A percentile compares a stretch with the other conserved stretches of the same genome.
Conservation (phyloP, 2,888 invertebrate genomes). For the Seladonia tumulorum region DNA sequence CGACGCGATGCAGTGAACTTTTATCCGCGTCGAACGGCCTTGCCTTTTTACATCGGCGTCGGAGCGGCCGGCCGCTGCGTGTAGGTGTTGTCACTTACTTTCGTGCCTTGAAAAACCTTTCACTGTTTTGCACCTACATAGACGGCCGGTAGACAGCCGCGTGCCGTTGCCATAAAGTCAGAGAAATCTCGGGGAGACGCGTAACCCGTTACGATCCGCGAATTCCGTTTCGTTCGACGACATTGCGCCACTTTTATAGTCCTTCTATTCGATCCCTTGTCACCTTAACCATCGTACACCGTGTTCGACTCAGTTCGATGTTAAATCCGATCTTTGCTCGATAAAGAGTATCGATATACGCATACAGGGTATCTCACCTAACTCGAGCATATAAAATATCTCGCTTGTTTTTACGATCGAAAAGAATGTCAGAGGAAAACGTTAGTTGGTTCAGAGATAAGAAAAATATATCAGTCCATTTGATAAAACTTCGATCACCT, state of each 20-base stretch:
- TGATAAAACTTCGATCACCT: no score
- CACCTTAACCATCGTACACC: no score
- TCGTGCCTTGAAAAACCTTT: slow-evolving; percentile 81
- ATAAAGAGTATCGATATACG: no score
- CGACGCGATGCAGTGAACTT: slow-evolving; percentile 74
- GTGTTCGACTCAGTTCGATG: no score
- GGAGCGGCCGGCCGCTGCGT: slow-evolving; percentile 45
- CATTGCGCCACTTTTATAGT: not conserved
- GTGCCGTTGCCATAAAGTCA: slow-evolving; percentile 71
- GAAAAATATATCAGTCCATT: no score
- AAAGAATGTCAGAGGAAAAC: no score
- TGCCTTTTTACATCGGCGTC: slow-evolving; percentile 74
- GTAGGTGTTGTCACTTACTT: slow-evolving; percentile 80
- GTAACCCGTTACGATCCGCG: slow-evolving; percentile 40
- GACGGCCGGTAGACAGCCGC: slow-evolving; percentile 71
- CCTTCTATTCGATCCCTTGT: not conserved
- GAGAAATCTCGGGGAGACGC: slow-evolving; percentile 63
- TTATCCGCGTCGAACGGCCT: slow-evolving; percentile 78
- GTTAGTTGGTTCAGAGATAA: no score
- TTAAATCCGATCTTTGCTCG: no score
- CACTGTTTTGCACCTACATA: slow-evolving; percentile 80
- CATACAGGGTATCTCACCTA: no score
- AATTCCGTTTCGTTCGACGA: slow-evolving; percentile 40
- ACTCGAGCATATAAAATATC: no score
- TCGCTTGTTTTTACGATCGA: no score